Conservation (phyloP, 2,888 invertebrate species). For the Bursaphelenchus okinawaensis region DNA sequence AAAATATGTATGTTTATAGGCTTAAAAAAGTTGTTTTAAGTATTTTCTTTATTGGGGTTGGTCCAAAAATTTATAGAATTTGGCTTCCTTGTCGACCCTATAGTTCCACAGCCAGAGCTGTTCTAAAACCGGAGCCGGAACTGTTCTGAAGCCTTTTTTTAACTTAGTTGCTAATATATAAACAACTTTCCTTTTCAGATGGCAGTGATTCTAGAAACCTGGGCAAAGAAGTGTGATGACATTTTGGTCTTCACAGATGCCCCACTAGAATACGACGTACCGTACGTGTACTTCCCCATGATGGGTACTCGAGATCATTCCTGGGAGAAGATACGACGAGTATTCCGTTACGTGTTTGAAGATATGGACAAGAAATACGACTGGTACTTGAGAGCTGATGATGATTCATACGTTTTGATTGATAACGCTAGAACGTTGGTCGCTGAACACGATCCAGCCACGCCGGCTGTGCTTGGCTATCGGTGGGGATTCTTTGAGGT, state of each 20-base stretch:
- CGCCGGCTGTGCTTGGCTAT: slow-evolving; percentile 36
- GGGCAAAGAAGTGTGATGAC: slow-evolving; percentile 44
- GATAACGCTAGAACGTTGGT: slow-evolving; percentile 41
- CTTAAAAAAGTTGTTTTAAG: too few relatives aligned
- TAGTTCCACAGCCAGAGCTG: too few relatives aligned
- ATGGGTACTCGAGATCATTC: slow-evolving; percentile 40
- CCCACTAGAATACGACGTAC: slow-evolving; percentile 33
- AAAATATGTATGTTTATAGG: too few relatives aligned
- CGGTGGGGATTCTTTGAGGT: slow-evolving; percentile 42
- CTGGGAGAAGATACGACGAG: slow-evolving; percentile 46
- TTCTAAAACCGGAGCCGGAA: too few relatives aligned
- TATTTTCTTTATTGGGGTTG: too few relatives aligned
- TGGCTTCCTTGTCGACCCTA: too few relatives aligned
- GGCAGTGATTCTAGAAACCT: slow-evolving; percentile 36
- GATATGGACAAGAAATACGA: slow-evolving; percentile 33
- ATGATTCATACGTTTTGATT: slow-evolving; percentile 44
- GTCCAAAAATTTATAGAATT: too few relatives aligned
- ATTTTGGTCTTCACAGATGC: slow-evolving; percentile 45
- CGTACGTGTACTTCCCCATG: slow-evolving; percentile 39
- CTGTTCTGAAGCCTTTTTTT: too few relatives aligned
- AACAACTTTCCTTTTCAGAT: slow-evolving; percentile 36
- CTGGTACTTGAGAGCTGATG: slow-evolving; percentile 49
- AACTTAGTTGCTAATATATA: too few relatives aligned
- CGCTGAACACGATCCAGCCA: slow-evolving; percentile 26
- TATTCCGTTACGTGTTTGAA: slow-evolving; percentile 33